A percentile compares a stretch with the other conserved stretches of the same genome.
These are phyloP conservation scores for Steinernema feltiae DNA, from an alignment of 1,140 invertebrate genomes.

Conservation along the genomic window DNA sequence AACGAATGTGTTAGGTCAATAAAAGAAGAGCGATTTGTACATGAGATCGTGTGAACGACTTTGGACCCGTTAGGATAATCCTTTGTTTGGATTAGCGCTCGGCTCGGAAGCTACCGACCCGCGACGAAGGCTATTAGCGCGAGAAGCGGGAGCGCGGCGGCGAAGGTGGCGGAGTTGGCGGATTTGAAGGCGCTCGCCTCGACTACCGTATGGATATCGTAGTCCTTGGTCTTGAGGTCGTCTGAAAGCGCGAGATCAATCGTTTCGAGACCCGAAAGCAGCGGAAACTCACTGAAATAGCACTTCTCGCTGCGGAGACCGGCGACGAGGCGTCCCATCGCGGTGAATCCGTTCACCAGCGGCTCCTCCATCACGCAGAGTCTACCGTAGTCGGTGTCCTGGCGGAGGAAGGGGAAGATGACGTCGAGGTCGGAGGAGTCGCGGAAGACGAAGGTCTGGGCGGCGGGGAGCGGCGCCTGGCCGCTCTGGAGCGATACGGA, in stretches of 20 bases:
- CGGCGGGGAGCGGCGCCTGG: conserved; percentile 13
- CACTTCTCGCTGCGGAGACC: conserved; percentile 19
- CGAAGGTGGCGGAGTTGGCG: conserved; percentile 12
- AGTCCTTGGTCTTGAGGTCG: conserved; percentile 26
- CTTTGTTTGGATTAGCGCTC: not conserved
- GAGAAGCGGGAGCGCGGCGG: not conserved
- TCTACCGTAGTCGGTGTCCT: conserved; percentile 22
- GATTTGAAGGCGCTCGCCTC: conserved; percentile 10
- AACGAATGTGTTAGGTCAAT: not conserved
- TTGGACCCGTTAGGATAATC: conserved; percentile 10
- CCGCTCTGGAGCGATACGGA: conserved; percentile 24
- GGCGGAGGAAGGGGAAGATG: conserved; percentile 17
- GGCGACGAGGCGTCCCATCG: conserved; percentile 20
- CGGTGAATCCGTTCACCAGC: conserved; percentile 19
- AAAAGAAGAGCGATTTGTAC: conserved; percentile 2
- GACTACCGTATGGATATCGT: conserved; percentile 16
- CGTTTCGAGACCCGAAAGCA: conserved; percentile 2
- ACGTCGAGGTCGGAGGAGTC: conserved; percentile 20
- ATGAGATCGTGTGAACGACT: not conserved
- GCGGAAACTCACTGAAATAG: conserved; percentile 18
- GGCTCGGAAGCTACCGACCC: not conserved
- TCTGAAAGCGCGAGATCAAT: conserved; percentile 1
- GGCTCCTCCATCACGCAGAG: conserved; percentile 26
- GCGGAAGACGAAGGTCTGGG: conserved; percentile 20
- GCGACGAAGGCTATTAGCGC: conserved; percentile 1